Percentiles rank a stretch among this genome's conserved stretches.
Conservation (phyloP, 2,888 invertebrate species). For the Nephrocerus scutellatus region DNA sequence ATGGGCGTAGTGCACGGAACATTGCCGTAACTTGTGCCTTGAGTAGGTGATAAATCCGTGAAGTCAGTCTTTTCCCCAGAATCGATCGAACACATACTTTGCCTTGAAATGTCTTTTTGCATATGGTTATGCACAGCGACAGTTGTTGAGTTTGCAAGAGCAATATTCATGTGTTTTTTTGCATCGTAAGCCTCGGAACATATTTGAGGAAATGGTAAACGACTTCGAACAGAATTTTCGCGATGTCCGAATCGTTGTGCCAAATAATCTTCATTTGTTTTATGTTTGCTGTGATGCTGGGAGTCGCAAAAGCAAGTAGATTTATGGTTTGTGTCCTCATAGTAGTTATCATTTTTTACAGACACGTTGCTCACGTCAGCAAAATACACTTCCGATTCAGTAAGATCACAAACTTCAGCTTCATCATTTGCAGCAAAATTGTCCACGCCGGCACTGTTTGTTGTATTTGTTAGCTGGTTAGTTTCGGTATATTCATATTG, state of each 20-base stretch:
- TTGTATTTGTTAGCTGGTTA: conserved; percentile 17
- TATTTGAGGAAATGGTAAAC: conserved; percentile 52
- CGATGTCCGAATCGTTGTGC: conserved; percentile 53
- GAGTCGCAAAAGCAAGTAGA: too few species aligned
- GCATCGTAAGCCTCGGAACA: conserved; percentile 44
- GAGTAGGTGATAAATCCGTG: conserved; percentile 46
- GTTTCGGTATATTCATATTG: conserved; percentile 43
- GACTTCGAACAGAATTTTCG: conserved; percentile 55
- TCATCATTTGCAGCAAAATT: conserved; percentile 20
- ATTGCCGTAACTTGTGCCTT: background rate
- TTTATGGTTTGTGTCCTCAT: conserved; percentile 38
- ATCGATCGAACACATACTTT: conserved; percentile 47
- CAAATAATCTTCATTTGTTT: conserved; percentile 52
- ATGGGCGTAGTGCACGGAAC: conserved; percentile 11
- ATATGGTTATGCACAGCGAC: conserved; percentile 30
- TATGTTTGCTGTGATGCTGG: conserved; percentile 25
- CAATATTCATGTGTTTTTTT: conserved; percentile 26
- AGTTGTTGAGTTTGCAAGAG: background rate
- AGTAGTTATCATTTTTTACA: conserved; percentile 51
- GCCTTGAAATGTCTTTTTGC: conserved; percentile 42
- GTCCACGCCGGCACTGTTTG: conserved; percentile 21
- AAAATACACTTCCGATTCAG: conserved; percentile 79
- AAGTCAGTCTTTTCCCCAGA: conserved; percentile 48
- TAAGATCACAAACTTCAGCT: conserved; percentile 49
- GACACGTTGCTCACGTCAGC: conserved; percentile 77